Conservation (phyloP, 2,888 invertebrate genomes). For the Agrotis clavis region DNA sequence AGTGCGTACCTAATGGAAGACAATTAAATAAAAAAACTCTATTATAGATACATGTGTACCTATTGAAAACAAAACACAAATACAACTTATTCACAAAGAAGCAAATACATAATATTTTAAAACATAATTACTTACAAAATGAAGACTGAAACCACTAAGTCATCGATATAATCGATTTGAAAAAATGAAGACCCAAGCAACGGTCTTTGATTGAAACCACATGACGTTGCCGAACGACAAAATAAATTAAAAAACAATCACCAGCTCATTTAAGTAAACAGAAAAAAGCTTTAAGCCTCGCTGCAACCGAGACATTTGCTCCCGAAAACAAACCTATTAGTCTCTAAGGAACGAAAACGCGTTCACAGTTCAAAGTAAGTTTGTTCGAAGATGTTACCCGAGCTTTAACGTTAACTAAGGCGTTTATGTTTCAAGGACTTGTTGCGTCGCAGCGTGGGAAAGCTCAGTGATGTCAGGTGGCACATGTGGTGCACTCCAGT, state of each 20-base stretch:
- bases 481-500: slow-evolving; percentile 89
- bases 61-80: slow-evolving; percentile 14
- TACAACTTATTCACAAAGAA: slow-evolving; percentile 27
- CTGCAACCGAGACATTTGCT: slow-evolving; percentile 85
- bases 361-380: slow-evolving; percentile 70
- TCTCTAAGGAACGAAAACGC: slow-evolving; percentile 65
- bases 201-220: slow-evolving; percentile 88
- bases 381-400: slow-evolving; percentile 72
- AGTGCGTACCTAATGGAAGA: background rate
- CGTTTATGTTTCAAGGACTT: slow-evolving; percentile 83
- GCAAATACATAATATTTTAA: slow-evolving; percentile 27
- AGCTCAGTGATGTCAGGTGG: slow-evolving; percentile 89
- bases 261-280: slow-evolving; percentile 90
- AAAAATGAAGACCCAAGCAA: slow-evolving; percentile 80
- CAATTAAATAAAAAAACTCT: slow-evolving; percentile 4
- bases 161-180: slow-evolving; percentile 73
- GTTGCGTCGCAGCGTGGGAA: slow-evolving; percentile 86
- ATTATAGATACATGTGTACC: too few relatives aligned
- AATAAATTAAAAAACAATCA: slow-evolving; percentile 91
- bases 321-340: slow-evolving; percentile 81
- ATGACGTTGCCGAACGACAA: slow-evolving; percentile 86
- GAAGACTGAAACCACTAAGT: slow-evolving; percentile 60
- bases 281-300: slow-evolving; percentile 86
- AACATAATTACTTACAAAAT: slow-evolving; percentile 42
- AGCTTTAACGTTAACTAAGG: slow-evolving; percentile 77